Conservation (phyloP, 2,113 vertebrate genomes). For the Puffinus mauretanicus region DNA sequence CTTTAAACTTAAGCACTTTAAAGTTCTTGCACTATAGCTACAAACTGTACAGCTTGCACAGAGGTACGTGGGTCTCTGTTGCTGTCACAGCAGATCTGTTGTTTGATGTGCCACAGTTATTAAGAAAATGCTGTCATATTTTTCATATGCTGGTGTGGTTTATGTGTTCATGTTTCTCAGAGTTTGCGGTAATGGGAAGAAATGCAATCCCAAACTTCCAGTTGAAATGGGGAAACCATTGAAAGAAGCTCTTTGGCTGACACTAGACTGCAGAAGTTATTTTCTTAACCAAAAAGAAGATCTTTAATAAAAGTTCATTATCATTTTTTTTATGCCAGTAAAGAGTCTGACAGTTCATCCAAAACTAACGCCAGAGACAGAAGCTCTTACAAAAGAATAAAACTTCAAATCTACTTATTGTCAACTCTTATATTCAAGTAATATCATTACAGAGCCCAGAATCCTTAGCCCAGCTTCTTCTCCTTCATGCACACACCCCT, state of each 20-base stretch:
- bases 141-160: not conserved
- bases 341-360: slow-evolving; percentile 7
- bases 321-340: not conserved
- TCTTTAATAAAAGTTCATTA: not conserved
- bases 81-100: not conserved
- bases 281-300: not conserved
- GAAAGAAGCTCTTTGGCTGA: not conserved
- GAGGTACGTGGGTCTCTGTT: not conserved
- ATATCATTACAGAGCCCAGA: not conserved
- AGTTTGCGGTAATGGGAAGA: not conserved
- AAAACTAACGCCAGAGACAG: not conserved
- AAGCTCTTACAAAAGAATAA: not conserved
- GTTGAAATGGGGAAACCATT: not conserved
- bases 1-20: not conserved
- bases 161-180: not conserved
- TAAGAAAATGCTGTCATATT: not conserved
- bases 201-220: not conserved
- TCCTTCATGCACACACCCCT: not conserved
- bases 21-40: not conserved
- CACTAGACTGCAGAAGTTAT: not conserved
- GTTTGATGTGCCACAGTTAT: not conserved
- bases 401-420: not conserved
- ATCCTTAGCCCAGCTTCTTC: not conserved
- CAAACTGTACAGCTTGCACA: not conserved
- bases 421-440: not conserved